Evolutionary conservation across 2,113 vertebrate genomes (phyloP).

Genomic region (Campylorhamphus procurvoides): DNA sequence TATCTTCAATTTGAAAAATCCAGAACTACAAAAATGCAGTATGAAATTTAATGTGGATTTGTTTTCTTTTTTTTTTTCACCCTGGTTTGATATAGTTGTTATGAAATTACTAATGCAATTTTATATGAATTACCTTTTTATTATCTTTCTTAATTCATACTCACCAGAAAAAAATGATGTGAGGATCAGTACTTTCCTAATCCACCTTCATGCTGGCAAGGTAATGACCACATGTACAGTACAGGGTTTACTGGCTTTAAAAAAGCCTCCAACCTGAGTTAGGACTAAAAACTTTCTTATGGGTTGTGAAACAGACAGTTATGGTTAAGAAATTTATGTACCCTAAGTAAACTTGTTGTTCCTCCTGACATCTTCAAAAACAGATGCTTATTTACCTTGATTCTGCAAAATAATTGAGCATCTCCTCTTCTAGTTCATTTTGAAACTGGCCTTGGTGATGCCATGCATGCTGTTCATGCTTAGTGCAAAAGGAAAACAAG

Average conservation of each 20-base stretch:
- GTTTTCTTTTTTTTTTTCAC: neutral
- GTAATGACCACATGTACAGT: neutral
- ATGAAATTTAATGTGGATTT: fast-evolving
- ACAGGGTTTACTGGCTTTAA: neutral
- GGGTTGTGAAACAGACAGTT: neutral
- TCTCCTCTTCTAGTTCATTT: neutral
- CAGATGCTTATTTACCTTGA: neutral
- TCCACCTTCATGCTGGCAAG: neutral
- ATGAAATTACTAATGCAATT: neutral
- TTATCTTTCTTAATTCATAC: neutral
- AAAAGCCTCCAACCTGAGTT: neutral
- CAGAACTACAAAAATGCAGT: neutral
- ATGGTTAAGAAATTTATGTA: neutral
- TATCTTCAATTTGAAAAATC: neutral
- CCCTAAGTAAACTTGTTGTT: neutral
- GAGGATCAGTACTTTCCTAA: neutral
- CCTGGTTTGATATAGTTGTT: neutral
- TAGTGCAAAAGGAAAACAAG: neutral
- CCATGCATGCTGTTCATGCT: neutral
- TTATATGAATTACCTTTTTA: neutral
- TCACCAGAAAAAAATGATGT: neutral
- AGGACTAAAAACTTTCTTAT: neutral
- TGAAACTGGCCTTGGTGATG: neutral
- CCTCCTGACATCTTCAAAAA: neutral
- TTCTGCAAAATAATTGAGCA: neutral